phyloP scores from a whole-genome alignment of 2,797 vertebrate genomes.

The Cirrhinus mrigala region DNA sequence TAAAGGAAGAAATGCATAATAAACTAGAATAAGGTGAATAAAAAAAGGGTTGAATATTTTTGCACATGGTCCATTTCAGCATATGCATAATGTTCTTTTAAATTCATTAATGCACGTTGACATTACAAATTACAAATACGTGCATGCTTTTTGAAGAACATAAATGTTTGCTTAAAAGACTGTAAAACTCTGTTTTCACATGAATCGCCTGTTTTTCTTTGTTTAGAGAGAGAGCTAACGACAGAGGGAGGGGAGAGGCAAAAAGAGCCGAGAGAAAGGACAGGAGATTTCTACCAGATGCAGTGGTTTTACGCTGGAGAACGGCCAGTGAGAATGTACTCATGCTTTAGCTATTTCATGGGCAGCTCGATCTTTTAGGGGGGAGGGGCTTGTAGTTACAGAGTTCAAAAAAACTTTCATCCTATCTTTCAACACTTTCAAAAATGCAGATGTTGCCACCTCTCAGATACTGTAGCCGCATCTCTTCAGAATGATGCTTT shows the following conservation, averaged over 20 bases:
- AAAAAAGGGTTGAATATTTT: background rate
- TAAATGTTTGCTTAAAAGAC: background rate
- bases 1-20: background rate
- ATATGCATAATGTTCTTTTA: background rate
- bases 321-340: slow-evolving; percentile 80
- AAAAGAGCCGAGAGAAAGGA: slow-evolving; percentile 42
- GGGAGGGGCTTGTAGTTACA: slow-evolving; percentile 26
- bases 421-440: slow-evolving; percentile 10
- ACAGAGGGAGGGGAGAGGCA: slow-evolving; percentile 34
- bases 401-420: slow-evolving; percentile 41
- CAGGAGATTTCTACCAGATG: slow-evolving; percentile 81
- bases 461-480: background rate
- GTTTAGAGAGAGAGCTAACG: slow-evolving; percentile 41
- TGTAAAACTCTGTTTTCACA: slow-evolving; percentile 10
- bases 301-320: slow-evolving; percentile 73
- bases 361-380: slow-evolving; percentile 63
- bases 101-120: background rate
- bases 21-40: background rate
- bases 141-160: background rate
- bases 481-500: background rate
- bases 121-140: background rate
- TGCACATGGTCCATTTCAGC: background rate
- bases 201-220: slow-evolving; percentile 50
- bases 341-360: slow-evolving; percentile 82
- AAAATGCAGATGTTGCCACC: background rate